phyloP scores from a whole-genome alignment of 2,113 vertebrate genomes.

The Gavialis gangeticus region DNA sequence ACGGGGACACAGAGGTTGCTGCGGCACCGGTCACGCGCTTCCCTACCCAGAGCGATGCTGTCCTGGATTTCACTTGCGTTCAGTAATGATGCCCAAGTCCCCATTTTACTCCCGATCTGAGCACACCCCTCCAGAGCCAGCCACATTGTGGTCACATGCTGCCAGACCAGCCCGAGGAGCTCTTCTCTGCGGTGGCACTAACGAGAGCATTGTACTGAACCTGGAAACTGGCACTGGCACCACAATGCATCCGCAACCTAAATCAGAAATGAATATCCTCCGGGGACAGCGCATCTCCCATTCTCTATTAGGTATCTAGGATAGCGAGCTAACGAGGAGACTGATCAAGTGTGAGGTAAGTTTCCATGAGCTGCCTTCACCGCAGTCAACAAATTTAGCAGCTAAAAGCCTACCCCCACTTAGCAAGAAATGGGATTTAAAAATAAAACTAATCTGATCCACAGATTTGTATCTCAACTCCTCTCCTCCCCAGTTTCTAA shows the following conservation, averaged over 20 bases:
- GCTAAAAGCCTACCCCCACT: neutral
- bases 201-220: neutral
- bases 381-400: neutral
- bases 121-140: neutral
- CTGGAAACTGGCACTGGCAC: neutral
- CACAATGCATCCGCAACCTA: neutral
- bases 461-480: neutral
- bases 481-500: neutral
- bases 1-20: neutral
- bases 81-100: neutral
- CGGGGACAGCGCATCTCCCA: neutral
- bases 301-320: neutral
- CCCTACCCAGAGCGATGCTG: neutral
- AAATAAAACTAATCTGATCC: neutral
- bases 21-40: neutral
- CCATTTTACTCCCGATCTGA: neutral
- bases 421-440: neutral
- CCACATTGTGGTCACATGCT: neutral
- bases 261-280: neutral
- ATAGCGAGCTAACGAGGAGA: neutral
- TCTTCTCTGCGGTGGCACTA: neutral
- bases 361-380: constrained; percentile 1
- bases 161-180: neutral
- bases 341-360: neutral
- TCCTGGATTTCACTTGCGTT: neutral